phyloP scores from a whole-genome alignment of 2,797 vertebrate genomes.

The Capromys pilorides region DNA sequence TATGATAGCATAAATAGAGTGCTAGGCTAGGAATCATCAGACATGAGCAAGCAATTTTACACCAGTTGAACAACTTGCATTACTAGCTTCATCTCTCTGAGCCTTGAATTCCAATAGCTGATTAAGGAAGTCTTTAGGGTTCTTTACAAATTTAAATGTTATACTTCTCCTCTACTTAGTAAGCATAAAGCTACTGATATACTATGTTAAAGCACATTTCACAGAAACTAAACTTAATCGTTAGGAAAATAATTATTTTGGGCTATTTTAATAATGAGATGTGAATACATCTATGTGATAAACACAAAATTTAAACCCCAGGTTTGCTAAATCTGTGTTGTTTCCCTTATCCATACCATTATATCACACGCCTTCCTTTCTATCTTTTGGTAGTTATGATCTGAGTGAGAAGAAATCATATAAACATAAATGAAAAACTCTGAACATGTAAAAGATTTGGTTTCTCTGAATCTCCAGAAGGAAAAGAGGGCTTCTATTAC shows the following conservation, averaged over 20 bases:
- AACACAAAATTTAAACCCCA: slow-evolving; percentile 16
- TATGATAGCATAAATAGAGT: not conserved
- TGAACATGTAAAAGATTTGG: not conserved
- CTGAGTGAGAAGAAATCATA: not conserved
- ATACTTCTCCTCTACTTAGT: not conserved
- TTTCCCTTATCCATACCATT: not conserved
- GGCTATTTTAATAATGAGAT: slow-evolving; percentile 36
- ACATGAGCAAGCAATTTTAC: not conserved
- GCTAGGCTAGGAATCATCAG: not conserved
- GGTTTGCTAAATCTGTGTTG: not conserved
- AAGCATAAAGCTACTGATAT: not conserved
- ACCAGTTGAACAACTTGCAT: not conserved
- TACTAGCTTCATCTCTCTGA: not conserved
- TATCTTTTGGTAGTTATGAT: not conserved
- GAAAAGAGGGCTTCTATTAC: not conserved
- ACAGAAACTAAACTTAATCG: not conserved
- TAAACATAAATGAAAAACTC: not conserved
- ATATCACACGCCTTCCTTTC: not conserved
- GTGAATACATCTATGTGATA: not conserved
- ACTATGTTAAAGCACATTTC: not conserved
- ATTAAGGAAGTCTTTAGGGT: not conserved
- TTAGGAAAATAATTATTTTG: not conserved
- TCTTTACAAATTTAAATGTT: not conserved
- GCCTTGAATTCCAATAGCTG: not conserved
- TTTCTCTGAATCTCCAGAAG: slow-evolving; percentile 2